Conservation (phyloP, 2,113 vertebrate genomes). For the Crotalus tigris region DNA sequence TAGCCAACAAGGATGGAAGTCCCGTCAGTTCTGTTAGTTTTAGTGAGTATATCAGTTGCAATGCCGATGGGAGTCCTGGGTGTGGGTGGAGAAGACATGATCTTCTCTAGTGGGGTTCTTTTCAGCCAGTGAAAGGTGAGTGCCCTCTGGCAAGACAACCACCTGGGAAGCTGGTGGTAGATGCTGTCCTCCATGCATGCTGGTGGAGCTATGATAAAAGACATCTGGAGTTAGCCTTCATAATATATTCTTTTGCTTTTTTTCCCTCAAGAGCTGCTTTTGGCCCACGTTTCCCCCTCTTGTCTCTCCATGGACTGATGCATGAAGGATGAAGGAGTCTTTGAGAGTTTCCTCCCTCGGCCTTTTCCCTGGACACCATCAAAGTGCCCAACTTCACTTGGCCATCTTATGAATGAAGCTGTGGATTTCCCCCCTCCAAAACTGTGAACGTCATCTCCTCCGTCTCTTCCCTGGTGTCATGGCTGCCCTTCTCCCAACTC, state of each 20-base stretch:
- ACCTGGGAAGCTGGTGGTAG: too few species aligned
- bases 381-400: not conserved
- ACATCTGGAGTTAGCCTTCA: not conserved
- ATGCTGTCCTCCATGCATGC: not conserved
- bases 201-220: not conserved
- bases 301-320: conserved; percentile 45
- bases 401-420: not conserved
- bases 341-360: conserved; percentile 25
- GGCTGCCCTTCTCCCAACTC: not conserved
- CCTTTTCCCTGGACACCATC: conserved; percentile 24
- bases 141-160: not conserved
- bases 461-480: not conserved
- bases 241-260: rapidly evolving
- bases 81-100: not conserved
- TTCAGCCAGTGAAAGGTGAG: not conserved
- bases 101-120: not conserved
- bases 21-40: conserved; percentile 94
- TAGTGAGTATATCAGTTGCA: conserved; percentile 65
- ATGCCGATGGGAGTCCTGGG: not conserved
- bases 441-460: conserved; percentile 62
- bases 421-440: conserved; percentile 35
- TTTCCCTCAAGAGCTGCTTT: not conserved
- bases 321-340: conserved; percentile 40
- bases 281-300: conserved; percentile 17
- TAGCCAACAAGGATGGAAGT: conserved; percentile 96